Evolutionary conservation across 2,797 vertebrate species (phyloP), one percentile per base, ranked within the genome.

Genomic region (Sebastes umbrosus): DNA sequence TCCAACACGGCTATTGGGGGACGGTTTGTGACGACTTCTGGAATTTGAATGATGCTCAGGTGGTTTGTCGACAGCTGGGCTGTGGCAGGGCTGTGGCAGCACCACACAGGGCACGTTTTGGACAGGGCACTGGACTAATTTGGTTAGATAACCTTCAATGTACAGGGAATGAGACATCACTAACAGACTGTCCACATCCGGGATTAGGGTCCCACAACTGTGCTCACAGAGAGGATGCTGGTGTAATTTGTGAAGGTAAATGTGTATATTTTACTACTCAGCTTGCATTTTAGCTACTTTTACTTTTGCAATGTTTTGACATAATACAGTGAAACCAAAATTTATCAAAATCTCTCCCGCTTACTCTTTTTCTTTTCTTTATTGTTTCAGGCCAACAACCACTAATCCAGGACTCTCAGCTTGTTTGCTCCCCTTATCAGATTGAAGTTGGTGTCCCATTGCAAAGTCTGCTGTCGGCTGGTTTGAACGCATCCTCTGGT

Each of bases 51-150:
- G 8, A 52, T 25, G 71, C 71, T 18, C 27, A 63, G 0, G 71
- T 73, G n/a, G 71, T 52, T 1, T 73, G 71, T 73, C 9, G 22
- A 36, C 39, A 67, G 39, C 39, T 67, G 1, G 58, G 31, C 0
- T 63, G 66, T 54, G 43, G 66, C 0, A 36, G 0, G 1, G 63
- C 0, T 20, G 0, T 39, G 36, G 5, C 5, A 14, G 36, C 36
- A 39, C 13, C 36, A 25, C 24, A 24, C 24, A 39, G 1, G 2
- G 36, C 36, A 39, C 1, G 0, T 39, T 39, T 39, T 39, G 36
- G 36, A 5, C 4, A 4, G 10, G 36, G 36, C 11, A 39, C 4
- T 5, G 36, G 36, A 39, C 36, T 0, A 13, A 39, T 39, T 13
- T 39, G 32, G 32, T 1, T 34, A 34, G 32, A 34, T 34, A 1